Evolutionary conservation across 1,140 invertebrate genomes (phyloP).

Genomic region (Lepidotrigona ventralis): DNA sequence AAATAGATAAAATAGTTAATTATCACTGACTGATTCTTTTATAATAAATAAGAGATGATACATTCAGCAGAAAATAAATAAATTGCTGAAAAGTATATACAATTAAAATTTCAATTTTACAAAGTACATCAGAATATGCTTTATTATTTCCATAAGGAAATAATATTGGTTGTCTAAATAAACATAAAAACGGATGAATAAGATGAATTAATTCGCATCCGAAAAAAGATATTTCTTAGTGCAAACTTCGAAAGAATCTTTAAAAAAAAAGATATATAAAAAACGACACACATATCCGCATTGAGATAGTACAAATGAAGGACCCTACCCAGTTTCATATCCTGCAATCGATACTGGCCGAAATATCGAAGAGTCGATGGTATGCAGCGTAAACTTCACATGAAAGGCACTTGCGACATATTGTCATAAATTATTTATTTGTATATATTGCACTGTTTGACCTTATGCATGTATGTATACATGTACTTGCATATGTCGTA

Average conservation of each 20-base stretch:
- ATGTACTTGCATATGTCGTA: not conserved
- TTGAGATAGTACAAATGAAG: conserved; percentile 7
- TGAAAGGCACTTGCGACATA: not conserved
- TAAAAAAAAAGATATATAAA: not conserved
- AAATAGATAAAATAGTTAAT: no score
- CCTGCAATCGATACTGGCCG: conserved; percentile 43
- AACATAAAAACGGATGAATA: not conserved
- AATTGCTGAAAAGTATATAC: no score
- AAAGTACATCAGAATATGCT: not conserved
- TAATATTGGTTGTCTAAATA: not conserved
- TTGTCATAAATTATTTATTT: not conserved
- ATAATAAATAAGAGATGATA: no score
- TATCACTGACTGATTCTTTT: no score
- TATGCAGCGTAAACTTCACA: no score
- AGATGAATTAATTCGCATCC: not conserved
- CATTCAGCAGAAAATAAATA: not conserved
- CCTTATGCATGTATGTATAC: not conserved
- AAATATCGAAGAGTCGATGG: conserved; percentile 18
- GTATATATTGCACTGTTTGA: not conserved
- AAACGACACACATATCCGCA: not conserved
- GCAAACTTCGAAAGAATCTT: no score
- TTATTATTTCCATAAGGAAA: not conserved
- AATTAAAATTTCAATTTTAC: no score
- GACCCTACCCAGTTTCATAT: conserved; percentile 30
- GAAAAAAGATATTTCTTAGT: not conserved